phyloP scores from a whole-genome alignment of 2,797 vertebrate species.

The Gallinago nigripennis region DNA sequence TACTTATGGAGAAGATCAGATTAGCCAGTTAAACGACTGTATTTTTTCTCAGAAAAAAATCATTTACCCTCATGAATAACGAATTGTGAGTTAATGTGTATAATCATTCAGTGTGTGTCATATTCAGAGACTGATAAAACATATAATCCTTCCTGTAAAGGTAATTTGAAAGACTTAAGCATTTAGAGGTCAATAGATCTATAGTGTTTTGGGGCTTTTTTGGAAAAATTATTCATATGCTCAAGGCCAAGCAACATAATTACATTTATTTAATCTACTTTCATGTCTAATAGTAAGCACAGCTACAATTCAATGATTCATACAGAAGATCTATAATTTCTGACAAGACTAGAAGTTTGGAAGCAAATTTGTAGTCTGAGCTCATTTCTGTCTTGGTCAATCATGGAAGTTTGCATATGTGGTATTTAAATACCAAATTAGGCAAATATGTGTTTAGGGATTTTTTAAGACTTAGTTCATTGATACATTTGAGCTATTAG shows the following conservation, averaged over 20 bases:
- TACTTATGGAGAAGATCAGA: neutral
- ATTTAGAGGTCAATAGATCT: neutral
- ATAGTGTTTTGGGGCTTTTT: neutral
- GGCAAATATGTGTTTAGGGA: neutral
- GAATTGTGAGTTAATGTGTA: neutral
- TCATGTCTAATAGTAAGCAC: neutral
- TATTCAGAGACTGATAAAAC: neutral
- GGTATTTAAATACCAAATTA: slow-evolving; percentile 22
- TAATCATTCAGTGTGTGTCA: neutral
- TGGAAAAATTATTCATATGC: neutral
- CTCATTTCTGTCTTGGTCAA: neutral
- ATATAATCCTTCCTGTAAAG: neutral
- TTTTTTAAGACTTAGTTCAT: neutral
- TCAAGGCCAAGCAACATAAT: neutral
- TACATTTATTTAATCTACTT: neutral
- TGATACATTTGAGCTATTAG: neutral
- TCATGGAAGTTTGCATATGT: neutral
- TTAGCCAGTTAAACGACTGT: neutral
- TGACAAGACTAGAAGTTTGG: neutral
- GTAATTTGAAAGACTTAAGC: neutral
- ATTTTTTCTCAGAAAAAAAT: neutral
- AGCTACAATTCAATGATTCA: neutral
- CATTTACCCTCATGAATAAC: neutral
- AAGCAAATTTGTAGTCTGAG: neutral
- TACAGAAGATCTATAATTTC: neutral